Base-by-base conservation (phyloP, 1,140 invertebrate genomes). In the Mercenaria mercenaria region DNA sequence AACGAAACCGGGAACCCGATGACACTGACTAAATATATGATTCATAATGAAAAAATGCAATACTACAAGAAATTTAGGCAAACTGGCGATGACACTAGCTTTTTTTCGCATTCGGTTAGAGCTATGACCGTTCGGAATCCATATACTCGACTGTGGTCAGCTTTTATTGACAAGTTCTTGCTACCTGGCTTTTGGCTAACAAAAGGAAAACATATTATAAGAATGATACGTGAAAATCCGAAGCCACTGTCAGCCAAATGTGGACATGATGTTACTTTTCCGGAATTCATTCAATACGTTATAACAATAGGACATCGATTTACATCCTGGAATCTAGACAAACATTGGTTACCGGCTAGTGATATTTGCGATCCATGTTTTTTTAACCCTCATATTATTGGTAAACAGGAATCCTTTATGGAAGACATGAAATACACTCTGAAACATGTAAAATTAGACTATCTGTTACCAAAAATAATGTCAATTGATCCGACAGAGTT, bases 51-150 rank as follows among this genome's bases (percentile, higher is more conserved):
- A n/a, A n/a, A 72, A 72, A 20, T 13, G 15, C 8, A 6, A 1
- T 11, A 74, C 13, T 84, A 64, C 20, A 64, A 67, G n/a, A 69
- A 39, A 67, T 56, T 34, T 18, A 64, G 18, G 41, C 32, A 20
- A 18, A n/a, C 41, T 15, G n/a, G 61, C 10, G 37, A 64, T 13
- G 59, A n/a, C 32, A n/a, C 13, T n/a, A 47, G 18, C 43, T 47
- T 47, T 47, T 10, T 47, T 74, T 93, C 95, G 59, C 86, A 90
- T 86, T 95, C 93, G 10, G 94, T 96, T 50, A 97, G 96, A 96
- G 18, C 18, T 10, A 47, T 47, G 43, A 47, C 43, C 8, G 43
- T 47, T 47, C 43, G 43, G 43, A 18, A 47, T 47, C 43, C 43
- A 47, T 47, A 47, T 47, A 47, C 43, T 10, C 43, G n/a, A n/a